Conservation (phyloP, 2,113 vertebrate species). For the Ceyx melanurus region DNA sequence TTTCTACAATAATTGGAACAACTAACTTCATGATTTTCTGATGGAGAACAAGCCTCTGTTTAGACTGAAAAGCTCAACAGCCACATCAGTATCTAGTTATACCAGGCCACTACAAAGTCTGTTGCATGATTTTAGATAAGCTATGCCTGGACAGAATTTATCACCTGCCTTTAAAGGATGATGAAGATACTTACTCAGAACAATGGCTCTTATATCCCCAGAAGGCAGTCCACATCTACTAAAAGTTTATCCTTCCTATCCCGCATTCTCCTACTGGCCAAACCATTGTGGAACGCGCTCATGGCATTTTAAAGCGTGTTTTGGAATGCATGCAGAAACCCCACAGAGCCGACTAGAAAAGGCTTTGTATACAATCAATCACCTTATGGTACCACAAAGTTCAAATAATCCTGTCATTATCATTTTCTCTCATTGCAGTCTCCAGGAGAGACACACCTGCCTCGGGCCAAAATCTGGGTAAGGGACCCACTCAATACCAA, state of each 20-base stretch:
- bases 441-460: too few relatives aligned
- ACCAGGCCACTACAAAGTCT: neutral
- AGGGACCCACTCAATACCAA: too few relatives aligned
- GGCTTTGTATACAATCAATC: too few relatives aligned
- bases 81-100: neutral
- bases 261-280: too few relatives aligned
- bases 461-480: too few relatives aligned
- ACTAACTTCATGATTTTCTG: neutral
- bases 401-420: too few relatives aligned
- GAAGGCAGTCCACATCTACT: neutral
- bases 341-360: too few relatives aligned
- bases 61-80: neutral
- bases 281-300: too few relatives aligned
- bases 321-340: too few relatives aligned
- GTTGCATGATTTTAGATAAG: conserved; percentile 4
- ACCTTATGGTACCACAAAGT: too few relatives aligned
- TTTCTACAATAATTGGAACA: neutral
- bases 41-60: neutral
- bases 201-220: neutral
- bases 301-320: too few relatives aligned
- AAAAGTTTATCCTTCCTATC: conserved; percentile 34
- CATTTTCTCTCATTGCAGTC: too few relatives aligned
- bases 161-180: neutral
- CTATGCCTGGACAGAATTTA: conserved; percentile 3
- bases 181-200: neutral